A percentile compares a stretch with the other conserved stretches of the same genome.
Evolutionary conservation across 2,113 vertebrate genomes (phyloP).

Genomic region (Porphyrio hochstetteri): DNA sequence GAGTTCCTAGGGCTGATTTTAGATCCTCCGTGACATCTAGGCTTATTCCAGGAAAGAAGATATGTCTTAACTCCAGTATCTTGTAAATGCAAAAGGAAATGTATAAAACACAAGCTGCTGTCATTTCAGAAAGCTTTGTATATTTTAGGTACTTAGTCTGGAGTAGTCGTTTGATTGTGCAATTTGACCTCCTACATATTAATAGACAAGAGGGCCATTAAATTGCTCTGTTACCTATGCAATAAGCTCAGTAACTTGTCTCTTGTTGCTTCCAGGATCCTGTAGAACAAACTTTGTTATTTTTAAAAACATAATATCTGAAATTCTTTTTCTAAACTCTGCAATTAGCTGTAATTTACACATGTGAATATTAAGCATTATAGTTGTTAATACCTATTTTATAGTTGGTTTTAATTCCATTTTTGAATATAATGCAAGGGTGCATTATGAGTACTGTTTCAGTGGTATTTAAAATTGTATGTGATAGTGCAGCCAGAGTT

Average conservation of each 20-base stretch:
- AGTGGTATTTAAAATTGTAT: neutral
- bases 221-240: neutral
- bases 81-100: neutral
- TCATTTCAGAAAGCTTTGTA: neutral
- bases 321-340: neutral
- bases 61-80: neutral
- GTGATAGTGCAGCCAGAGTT: neutral
- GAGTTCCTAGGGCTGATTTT: neutral
- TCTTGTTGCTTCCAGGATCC: neutral
- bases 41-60: neutral
- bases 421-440: neutral
- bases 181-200: neutral
- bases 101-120: neutral
- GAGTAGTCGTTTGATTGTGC: neutral
- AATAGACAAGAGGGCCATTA: neutral
- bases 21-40: neutral
- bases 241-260: neutral
- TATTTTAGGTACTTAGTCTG: neutral
- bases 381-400: neutral
- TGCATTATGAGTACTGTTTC: neutral
- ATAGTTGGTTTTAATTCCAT: neutral
- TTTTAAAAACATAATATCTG: neutral
- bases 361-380: neutral
- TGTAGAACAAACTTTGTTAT: neutral
- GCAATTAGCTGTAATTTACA: neutral